A percentile compares a stretch with the other conserved stretches of the same genome.
Evolutionary conservation across 2,888 invertebrate species (phyloP).

Genomic region (Eupithecia inturbata): DNA sequence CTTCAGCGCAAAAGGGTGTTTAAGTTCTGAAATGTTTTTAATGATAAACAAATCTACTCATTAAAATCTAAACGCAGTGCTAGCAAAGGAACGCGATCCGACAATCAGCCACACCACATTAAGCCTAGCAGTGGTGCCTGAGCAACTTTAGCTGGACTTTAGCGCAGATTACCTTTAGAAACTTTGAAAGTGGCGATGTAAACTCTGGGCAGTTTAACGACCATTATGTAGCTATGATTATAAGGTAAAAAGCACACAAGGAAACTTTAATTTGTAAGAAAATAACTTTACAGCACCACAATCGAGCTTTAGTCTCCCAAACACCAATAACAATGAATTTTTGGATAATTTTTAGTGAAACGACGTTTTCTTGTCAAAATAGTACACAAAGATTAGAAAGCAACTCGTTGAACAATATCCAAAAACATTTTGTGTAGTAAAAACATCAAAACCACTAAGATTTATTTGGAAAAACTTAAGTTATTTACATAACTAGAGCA

Average conservation of each 20-base stretch:
- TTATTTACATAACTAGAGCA: background rate
- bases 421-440: slow-evolving; percentile 44
- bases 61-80: slow-evolving; percentile 34
- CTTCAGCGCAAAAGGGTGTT: background rate
- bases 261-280: slow-evolving; percentile 19
- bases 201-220: slow-evolving; percentile 31
- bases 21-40: slow-evolving; percentile 9
- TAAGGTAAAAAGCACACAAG: slow-evolving; percentile 16
- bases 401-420: slow-evolving; percentile 39
- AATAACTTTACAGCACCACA: slow-evolving; percentile 32
- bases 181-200: slow-evolving; percentile 39
- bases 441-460: slow-evolving; percentile 40
- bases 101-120: slow-evolving; percentile 71
- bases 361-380: background rate
- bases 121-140: slow-evolving; percentile 78
- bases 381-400: slow-evolving; percentile 15
- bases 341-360: slow-evolving; percentile 38
- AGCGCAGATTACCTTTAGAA: slow-evolving; percentile 54
- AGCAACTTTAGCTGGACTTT: slow-evolving; percentile 62
- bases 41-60: slow-evolving; percentile 21
- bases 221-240: slow-evolving; percentile 16
- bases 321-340: slow-evolving; percentile 46
- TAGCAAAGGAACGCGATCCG: slow-evolving; percentile 51
- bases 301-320: slow-evolving; percentile 40
- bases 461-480: background rate